phyloP scores from a whole-genome alignment of 1,140 invertebrate genomes.

The Conus ventricosus region DNA sequence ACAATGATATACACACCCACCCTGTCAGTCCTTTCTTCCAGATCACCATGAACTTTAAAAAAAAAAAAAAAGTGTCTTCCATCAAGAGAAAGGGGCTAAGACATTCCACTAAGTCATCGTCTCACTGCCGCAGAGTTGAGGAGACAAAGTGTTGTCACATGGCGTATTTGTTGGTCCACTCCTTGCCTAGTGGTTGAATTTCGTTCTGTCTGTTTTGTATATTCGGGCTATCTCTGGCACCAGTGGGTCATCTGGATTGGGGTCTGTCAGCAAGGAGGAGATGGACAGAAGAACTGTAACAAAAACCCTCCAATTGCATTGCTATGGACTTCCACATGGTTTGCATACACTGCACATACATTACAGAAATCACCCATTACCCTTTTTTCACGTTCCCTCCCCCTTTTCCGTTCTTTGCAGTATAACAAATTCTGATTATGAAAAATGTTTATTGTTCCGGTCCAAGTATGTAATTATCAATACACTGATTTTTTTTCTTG shows the following conservation, averaged over 20 bases:
- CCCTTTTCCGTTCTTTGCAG: too few relatives aligned
- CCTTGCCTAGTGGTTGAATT: conserved; percentile 97
- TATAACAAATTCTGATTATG: too few relatives aligned
- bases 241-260: conserved; percentile 98
- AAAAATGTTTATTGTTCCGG: too few relatives aligned
- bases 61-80: neutral
- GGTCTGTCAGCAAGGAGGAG: conserved; percentile 98
- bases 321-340: neutral
- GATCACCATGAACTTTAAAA: neutral
- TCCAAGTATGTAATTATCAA: too few relatives aligned
- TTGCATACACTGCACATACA: too few relatives aligned
- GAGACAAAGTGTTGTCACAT: conserved; percentile 83
- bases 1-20: neutral
- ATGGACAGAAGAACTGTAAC: conserved; percentile 93
- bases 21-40: neutral
- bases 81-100: neutral
- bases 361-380: too few relatives aligned
- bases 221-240: conserved; percentile 99
- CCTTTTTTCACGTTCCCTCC: too few relatives aligned
- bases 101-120: neutral
- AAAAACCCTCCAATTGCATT: too few relatives aligned
- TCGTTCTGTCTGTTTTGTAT: conserved; percentile 99
- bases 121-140: neutral
- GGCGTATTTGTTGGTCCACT: conserved; percentile 99
- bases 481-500: too few relatives aligned